A percentile compares a stretch with the other conserved stretches of the same genome.
phyloP scores from a whole-genome alignment of 2,113 vertebrate species.

The Nothoprocta pentlandii region DNA sequence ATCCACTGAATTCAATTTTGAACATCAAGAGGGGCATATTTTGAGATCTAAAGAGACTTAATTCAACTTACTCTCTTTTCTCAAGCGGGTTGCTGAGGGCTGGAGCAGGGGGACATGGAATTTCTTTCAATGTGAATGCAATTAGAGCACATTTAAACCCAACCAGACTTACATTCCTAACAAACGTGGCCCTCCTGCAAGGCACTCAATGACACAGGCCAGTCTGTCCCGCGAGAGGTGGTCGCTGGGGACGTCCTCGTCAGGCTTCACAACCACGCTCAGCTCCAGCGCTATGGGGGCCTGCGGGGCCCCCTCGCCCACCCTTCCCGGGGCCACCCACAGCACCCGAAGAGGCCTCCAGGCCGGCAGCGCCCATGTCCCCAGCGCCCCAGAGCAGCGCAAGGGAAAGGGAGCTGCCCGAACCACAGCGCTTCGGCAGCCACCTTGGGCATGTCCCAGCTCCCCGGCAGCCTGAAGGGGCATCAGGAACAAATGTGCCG shows the following conservation, averaged over 20 bases:
- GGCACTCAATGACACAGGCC: background rate
- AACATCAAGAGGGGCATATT: background rate
- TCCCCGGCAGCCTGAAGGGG: background rate
- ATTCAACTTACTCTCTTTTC: background rate
- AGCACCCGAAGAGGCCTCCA: background rate
- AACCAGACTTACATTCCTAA: background rate
- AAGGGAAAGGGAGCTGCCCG: background rate
- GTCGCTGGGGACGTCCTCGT: rapidly evolving
- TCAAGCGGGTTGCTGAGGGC: background rate
- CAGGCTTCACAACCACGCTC: background rate
- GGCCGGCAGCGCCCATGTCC: background rate
- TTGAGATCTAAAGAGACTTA: background rate
- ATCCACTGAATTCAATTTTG: background rate
- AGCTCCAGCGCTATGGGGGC: rapidly evolving
- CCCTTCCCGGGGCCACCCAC: background rate
- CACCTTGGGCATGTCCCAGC: background rate
- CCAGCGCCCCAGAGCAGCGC: background rate
- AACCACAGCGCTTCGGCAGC: background rate
- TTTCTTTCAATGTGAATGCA: background rate
- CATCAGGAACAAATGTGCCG: background rate
- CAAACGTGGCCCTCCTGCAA: background rate
- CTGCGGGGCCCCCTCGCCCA: background rate
- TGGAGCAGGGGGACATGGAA: background rate
- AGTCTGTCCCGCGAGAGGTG: background rate
- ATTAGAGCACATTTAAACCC: background rate